Base-by-base conservation (phyloP, 1,140 invertebrate species). In the Musca vetustissima region DNA sequence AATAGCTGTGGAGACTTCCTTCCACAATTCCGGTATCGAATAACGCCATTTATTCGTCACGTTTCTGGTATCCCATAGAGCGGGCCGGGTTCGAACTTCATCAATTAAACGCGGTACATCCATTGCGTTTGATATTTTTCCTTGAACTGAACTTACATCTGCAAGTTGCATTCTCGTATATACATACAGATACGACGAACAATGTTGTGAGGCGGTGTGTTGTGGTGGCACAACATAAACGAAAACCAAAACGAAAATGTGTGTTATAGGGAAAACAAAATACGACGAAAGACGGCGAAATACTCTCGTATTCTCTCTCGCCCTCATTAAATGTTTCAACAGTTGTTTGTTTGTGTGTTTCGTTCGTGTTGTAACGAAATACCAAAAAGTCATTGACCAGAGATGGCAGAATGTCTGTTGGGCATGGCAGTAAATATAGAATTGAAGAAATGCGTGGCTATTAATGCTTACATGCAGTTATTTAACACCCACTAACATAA, bases 101-200 rank as follows among this genome's bases (percentile, higher is more conserved):
- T 55, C 68, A 67, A 80, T 80, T 72, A 80, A 75, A 59, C 73
- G 74, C n/a, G 11, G 57, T 66, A 76, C 74, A 75, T 80, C 78
- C 75, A 80, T 77, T 70, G 76, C 70, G 55, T 73, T 73, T 72
- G 71, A 69, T 70, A 71, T 80, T 75, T 80, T 74, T 78, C 76
- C 71, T 21, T 67, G 57, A 69, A 78, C 69, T 70, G 43, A 69
- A 68, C 55, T 43, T 9, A 7, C 53, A 36, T 17, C 61, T 36
- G 52, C 19, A 49, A 17, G 7, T 22, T 61, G 55, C 32, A 32
- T 52, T 55, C 28, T 28, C 28, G 28, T 28, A 19, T 59, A 14
- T 6, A 21, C 61, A 68, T n/a, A n/a, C n/a, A n/a, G n/a, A n/a
- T n/a, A n/a, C n/a, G n/a, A n/a, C n/a, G n/a, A n/a, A n/a, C n/a